Evolutionary conservation across 2,113 vertebrate genomes (phyloP).

Genomic region (Eretmochelys imbricata): DNA sequence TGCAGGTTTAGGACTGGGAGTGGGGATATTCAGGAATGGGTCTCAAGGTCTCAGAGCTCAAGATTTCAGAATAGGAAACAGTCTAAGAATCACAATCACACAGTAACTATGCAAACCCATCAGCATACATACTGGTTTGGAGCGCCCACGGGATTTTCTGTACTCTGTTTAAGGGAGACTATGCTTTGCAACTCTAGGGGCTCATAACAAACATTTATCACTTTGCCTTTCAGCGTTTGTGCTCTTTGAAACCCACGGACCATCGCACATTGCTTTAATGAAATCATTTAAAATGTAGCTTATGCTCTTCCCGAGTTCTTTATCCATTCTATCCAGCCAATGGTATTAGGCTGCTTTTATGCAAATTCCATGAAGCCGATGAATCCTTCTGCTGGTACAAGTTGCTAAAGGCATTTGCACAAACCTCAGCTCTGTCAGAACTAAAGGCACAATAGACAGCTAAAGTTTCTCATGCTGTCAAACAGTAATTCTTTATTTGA

Average conservation of each 20-base stretch:
- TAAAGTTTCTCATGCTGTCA: neutral
- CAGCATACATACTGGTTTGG: neutral
- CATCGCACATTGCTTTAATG: neutral
- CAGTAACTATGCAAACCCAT: neutral
- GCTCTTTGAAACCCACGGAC: neutral
- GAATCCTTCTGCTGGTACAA: rapidly evolving
- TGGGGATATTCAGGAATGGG: neutral
- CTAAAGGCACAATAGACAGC: rapidly evolving
- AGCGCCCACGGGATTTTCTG: neutral
- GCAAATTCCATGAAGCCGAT: rapidly evolving
- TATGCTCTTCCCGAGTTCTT: neutral
- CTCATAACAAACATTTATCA: neutral
- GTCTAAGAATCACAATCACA: neutral
- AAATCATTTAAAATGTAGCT: neutral
- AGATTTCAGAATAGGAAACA: neutral
- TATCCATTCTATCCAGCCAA: neutral
- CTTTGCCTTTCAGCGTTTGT: neutral
- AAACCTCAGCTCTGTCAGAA: neutral
- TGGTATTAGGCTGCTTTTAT: neutral
- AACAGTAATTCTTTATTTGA: neutral
- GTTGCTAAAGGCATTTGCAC: neutral
- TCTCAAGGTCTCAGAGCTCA: neutral
- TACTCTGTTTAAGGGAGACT: neutral
- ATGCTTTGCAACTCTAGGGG: neutral
- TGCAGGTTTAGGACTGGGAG: neutral